Base-by-base conservation (phyloP, 2,888 invertebrate genomes). In the Lycia hirtaria region DNA sequence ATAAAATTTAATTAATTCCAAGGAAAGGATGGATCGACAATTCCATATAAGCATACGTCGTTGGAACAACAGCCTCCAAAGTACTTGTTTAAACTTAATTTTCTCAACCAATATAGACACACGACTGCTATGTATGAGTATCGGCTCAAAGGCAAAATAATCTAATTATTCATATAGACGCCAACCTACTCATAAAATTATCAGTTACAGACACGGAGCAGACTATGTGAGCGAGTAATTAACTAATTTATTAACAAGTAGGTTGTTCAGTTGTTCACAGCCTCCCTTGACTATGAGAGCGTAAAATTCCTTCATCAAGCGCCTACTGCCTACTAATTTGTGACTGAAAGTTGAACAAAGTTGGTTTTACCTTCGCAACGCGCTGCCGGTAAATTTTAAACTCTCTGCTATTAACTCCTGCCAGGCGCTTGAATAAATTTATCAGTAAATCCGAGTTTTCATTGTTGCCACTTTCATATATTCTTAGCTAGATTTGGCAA, bases 221-320 rank as follows among this genome's bases (percentile, higher is more conserved):
- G 65, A 38, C 53, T 67, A 74, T 71, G 69, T 68, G 68, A 60
- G 56, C 65, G 60, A 56, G 57, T 68, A 69, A 75, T 74, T 72
- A 67, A 65, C 52, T 58, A 53, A 53, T 53, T 58, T 48, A 58
- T 58, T 43, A 56, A 50, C 38, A 37, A 53, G 37, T 32, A 37
- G 50, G 37, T 43, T 54, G 49, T 51, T 56, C 45, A 53, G 37
- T 43, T 54, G 49, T 51, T 56, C 45, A 53, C 49, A 30, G 55
- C 47, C 51, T 60, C 57, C 37, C 48, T 52, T 60, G 60, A 56
- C 60, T 58, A 62, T 48, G 43, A 30, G 58, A 56, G 55, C 65
- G 61, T 61, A 56, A 64, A 60, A 64, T 62, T 53, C 52, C 62
- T 59, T 55, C 57, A 58, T 56, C 55, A 60, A 60, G 47, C 50